Base-by-base conservation (phyloP, 1,140 invertebrate species). In the Conopomorpha cramerella region DNA sequence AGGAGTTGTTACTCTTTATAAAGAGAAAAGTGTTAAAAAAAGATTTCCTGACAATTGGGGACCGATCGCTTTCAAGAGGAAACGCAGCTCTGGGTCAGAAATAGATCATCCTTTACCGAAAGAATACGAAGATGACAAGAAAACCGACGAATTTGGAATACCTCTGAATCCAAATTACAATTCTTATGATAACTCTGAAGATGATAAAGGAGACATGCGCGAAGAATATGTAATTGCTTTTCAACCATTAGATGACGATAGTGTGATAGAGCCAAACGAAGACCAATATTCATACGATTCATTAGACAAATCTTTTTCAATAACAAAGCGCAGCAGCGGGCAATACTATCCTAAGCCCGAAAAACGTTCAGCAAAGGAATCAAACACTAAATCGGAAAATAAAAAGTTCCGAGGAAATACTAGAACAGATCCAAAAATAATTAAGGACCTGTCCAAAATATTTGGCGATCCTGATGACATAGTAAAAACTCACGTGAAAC, bases 301-400 rank as follows among this genome's bases (percentile, higher is more conserved):
- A 11, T 50, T 68, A 11, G 73, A 81, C 46, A 86, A 86, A 68
- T 70, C 82, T 2, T 85, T 85, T 51, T 82, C 83, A 10, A 82
- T 86, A n/a, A 67, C 81, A 14, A 86, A 86, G 61, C 65, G 84
- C 17, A 82, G 80, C 42, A 81, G 76, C 51, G 74, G 74, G 1
- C 49, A 66, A 10, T 66, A 65, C 26, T 68, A 55, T 16, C 59
- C 77, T 14, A 80, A 80, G 41, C n/a, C n/a, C n/a, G n/a, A n/a
- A n/a, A 81, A 80, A 51, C 60, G 68, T 29, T 68, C 67, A 35
- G 42, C 42, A 13, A 33, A 52, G 35, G 64, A 77, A 30, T 65
- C 79, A 41, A 78, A 71, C 19, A 79, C 78, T 50, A 57, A 49
- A 34, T 49, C 62, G 16, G 56, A 48, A 27, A 29, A 55, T 14